Base-by-base conservation (phyloP, 2,888 invertebrate genomes). In the Scaptomyza reducta region DNA sequence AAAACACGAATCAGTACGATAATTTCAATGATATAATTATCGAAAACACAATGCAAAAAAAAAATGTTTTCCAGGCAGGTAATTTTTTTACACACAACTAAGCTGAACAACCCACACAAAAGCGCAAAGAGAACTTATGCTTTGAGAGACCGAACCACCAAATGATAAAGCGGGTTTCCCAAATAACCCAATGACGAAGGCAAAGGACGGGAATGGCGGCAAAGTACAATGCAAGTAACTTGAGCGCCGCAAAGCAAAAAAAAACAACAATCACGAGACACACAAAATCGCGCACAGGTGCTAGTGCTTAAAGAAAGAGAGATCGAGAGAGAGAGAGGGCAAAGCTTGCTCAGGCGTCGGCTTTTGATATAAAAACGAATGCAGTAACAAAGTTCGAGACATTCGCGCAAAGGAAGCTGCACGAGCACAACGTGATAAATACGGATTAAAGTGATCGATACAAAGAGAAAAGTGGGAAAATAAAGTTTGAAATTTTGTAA, bases 391-490 rank as follows among this genome's bases (percentile, higher is more conserved):
- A 63, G 65, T 62, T 67, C 73, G 70, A 86, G 70, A 70, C 87
- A 89, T 79, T 89, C 89, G 87, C 79, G 78, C 70, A 70, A 88
- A 85, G 87, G 73, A 86, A 86, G 72, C 82, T 77, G 75, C 70
- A 70, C 61, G 60, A 70, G 67, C 69, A 70, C 70, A 50, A 76
- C 77, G 70, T 60, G 62, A 65, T 40, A 25, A 46, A 16, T 54
- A 65, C 70, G 64, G 63, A 59, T 46, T 53, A 57, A 46, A 45
- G 61, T 62, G 62, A 60, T 11, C 18, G 9, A 29, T 11, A 45
- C n/a, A 51, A 42, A 18, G 16, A 47, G 29, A 50, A 40, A 29
- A 66, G 51, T 58, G 51, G 44, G 18, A 54, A 53, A 51, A 46
- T 44, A 55, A 44, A 10, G 9, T 25, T 42, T 58, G 38, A 27